Evolutionary conservation across 1,140 invertebrate species (phyloP).

Genomic region (Marisa cornuarietis): DNA sequence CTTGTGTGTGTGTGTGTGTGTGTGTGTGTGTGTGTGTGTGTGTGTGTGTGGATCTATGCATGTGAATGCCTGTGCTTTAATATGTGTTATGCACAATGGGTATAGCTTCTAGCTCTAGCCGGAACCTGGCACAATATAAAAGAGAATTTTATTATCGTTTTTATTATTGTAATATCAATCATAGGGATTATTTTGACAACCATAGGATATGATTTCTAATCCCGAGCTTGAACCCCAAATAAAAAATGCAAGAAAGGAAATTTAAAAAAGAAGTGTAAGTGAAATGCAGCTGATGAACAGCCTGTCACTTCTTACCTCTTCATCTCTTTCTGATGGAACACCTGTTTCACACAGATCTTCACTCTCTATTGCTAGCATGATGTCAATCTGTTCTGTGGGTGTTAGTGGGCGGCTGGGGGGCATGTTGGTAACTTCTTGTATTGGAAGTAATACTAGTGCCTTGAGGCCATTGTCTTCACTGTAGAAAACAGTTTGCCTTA

Average conservation of each 20-base stretch:
- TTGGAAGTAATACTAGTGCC: not conserved
- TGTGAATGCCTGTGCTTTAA: too few species aligned
- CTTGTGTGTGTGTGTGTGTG: too few species aligned
- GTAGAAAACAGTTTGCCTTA: not conserved
- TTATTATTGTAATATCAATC: not conserved
- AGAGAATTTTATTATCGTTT: not conserved
- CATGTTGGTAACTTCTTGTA: slow-evolving; percentile 39
- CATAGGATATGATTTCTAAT: not conserved
- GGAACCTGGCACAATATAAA: not conserved
- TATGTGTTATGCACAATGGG: too few species aligned
- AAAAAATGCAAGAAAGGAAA: not conserved
- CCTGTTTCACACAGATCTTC: slow-evolving; percentile 47
- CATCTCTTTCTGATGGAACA: slow-evolving; percentile 55
- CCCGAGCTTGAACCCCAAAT: not conserved
- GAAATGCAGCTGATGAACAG: not conserved
- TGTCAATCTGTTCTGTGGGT: slow-evolving; percentile 64
- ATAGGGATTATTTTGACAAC: not conserved
- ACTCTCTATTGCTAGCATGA: slow-evolving; percentile 60
- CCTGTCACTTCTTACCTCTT: slow-evolving; percentile 46
- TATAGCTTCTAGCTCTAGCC: not conserved
- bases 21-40: too few species aligned
- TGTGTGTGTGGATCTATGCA: too few species aligned
- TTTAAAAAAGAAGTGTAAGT: not conserved
- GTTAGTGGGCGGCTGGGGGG: slow-evolving; percentile 63
- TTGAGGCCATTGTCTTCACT: slow-evolving; percentile 3